Evolutionary conservation across 2,888 invertebrate genomes (phyloP).

Genomic region (Cistogaster globosa): DNA sequence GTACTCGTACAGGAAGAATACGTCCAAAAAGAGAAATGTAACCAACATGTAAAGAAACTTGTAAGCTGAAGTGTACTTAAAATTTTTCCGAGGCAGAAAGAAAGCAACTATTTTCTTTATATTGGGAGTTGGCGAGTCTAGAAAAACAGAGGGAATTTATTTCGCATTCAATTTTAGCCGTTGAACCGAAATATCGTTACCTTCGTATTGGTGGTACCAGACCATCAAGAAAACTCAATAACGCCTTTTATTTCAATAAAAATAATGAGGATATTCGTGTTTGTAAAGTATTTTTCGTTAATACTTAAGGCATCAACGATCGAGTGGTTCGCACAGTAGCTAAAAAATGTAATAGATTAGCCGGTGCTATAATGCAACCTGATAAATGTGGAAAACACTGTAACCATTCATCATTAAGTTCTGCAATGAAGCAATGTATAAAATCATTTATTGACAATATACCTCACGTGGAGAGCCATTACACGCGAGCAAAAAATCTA

Average conservation of each 20-base stretch:
- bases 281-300: slow-evolving; percentile 32
- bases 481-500: slow-evolving; percentile 41
- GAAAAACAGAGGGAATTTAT: background rate
- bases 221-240: background rate
- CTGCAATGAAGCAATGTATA: slow-evolving; percentile 35
- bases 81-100: too few relatives aligned
- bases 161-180: background rate
- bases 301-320: slow-evolving; percentile 54
- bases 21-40: background rate
- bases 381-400: slow-evolving; percentile 60
- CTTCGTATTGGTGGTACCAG: background rate
- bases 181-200: slow-evolving; percentile 8
- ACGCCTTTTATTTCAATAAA: slow-evolving; percentile 1
- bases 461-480: slow-evolving; percentile 55
- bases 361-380: slow-evolving; percentile 33
- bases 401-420: slow-evolving; percentile 48
- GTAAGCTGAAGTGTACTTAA: background rate
- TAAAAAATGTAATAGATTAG: slow-evolving; percentile 19
- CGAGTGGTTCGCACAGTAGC: slow-evolving; percentile 16
- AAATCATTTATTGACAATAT: slow-evolving; percentile 60
- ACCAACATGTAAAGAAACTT: background rate
- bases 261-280: slow-evolving; percentile 28
- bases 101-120: background rate
- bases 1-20: background rate
- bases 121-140: background rate